Base-by-base conservation (phyloP, 2,113 vertebrate genomes). In the Laterallus jamaicensis region DNA sequence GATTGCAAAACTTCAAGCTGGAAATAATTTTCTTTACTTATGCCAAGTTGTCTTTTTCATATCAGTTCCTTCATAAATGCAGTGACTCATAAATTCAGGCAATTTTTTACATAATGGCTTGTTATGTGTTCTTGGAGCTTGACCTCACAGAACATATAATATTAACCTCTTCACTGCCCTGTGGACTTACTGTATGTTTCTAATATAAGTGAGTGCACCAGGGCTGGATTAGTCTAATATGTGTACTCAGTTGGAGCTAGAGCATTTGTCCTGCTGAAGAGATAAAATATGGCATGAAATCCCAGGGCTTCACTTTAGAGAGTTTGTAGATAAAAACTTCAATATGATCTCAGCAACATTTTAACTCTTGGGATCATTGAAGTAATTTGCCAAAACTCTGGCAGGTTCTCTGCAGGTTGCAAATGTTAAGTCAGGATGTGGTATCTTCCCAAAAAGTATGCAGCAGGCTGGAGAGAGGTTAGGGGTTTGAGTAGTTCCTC, bases 31-130 rank as follows among this genome's bases (percentile, higher is more conserved):
- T 85, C 93, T 90, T 77, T 87, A 82, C 85, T 95, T 97, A 92
- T 94, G 91, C 93, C 96, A 97, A 96, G 68, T 92, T 96, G 81
- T 92, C 93, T 96, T 96, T 97, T 95, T 96, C 92, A 85, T 80
- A 94, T 94, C 47, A 18, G 89, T 97, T 95, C 96, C 88, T 96
- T 93, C 92, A 96, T 95, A 95, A 95, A 95, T 86, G 67, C 84
- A 56, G 91, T 96, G 96, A 96, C 91, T 97, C 96, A 97, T 96
- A 77, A 97, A 90, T 91, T 94, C 85, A 95, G 94, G 96, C 95
- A 96, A 84, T 92, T 79, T 96, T 94, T 96, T 93, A 81, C 92
- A 97, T 94, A 93, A 96, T 95, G 92, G 81, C 66, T 95, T 97
- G 93, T 96, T 97, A 92, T 96, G 91, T 95, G 86, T 96, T 96